phyloP scores from a whole-genome alignment of 2,797 vertebrate species.

The Cryptoblepharus egeriae region DNA sequence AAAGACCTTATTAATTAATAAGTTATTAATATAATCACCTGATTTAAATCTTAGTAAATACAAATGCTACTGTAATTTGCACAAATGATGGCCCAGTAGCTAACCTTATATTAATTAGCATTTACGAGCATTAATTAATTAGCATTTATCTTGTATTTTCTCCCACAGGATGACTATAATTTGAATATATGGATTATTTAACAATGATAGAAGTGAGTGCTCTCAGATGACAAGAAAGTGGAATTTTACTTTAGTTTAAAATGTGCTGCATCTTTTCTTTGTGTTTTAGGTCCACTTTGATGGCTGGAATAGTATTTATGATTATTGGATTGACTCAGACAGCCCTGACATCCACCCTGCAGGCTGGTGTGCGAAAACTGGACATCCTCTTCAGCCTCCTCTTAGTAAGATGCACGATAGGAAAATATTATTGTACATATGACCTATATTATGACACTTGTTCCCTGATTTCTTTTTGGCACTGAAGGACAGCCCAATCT shows the following conservation, averaged over 20 bases:
- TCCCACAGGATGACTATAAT: not conserved
- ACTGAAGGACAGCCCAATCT: no score
- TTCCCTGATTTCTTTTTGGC: not conserved
- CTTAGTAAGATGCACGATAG: constrained; percentile 79
- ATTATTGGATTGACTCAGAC: constrained; percentile 88
- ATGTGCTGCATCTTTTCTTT: not conserved
- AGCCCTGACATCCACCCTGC: constrained; percentile 86
- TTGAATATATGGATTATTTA: constrained; percentile 26
- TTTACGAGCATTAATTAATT: not conserved
- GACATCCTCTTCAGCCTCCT: constrained; percentile 85
- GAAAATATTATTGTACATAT: not conserved
- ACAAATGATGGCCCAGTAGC: not conserved
- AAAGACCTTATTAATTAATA: not conserved
- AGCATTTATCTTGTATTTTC: not conserved
- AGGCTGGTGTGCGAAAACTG: constrained; percentile 87
- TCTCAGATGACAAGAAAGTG: not conserved
- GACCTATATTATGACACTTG: not conserved
- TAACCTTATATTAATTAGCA: not conserved
- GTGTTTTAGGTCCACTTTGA: constrained; percentile 85
- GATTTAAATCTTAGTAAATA: constrained; percentile 2
- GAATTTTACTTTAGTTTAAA: constrained; percentile 33
- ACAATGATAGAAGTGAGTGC: not conserved
- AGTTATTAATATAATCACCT: not conserved
- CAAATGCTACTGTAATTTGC: constrained; percentile 6
- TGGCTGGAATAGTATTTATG: constrained; percentile 85